phyloP scores from a whole-genome alignment of 2,888 invertebrate species.

The Cordilura impudica region DNA sequence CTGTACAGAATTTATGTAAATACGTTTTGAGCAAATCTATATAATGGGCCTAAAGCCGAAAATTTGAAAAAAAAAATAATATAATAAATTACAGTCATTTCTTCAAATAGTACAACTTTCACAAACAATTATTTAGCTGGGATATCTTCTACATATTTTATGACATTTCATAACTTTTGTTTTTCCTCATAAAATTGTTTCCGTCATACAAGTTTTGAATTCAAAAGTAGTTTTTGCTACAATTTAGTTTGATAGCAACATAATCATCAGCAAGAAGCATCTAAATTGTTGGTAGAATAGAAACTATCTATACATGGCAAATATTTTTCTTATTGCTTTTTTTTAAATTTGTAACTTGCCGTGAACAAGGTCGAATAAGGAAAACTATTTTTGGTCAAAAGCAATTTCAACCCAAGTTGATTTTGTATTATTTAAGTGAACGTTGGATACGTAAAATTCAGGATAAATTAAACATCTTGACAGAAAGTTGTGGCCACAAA shows the following conservation, averaged over 20 bases:
- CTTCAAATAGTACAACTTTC: too few species aligned
- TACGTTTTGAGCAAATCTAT: too few species aligned
- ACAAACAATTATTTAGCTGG: too few species aligned
- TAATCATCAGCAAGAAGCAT: background rate
- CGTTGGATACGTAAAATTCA: background rate
- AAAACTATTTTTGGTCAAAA: background rate
- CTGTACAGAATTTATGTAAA: too few species aligned
- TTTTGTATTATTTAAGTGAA: background rate
- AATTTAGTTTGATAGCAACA: background rate
- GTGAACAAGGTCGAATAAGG: background rate
- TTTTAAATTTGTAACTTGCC: background rate
- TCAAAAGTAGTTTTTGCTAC: background rate
- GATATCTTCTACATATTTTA: background rate
- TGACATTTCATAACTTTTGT: background rate
- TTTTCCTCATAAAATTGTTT: background rate
- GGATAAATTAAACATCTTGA: conserved; percentile 11
- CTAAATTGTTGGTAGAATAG: background rate
- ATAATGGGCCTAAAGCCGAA: too few species aligned
- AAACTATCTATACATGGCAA: background rate
- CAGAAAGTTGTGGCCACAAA: too few species aligned
- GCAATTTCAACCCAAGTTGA: background rate
- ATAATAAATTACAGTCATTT: too few species aligned
- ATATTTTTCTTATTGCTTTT: background rate
- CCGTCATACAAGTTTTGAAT: background rate
- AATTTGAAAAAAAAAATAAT: too few species aligned